Base-by-base conservation (phyloP, 2,113 vertebrate genomes). In the Cyanoderma ruficeps region DNA sequence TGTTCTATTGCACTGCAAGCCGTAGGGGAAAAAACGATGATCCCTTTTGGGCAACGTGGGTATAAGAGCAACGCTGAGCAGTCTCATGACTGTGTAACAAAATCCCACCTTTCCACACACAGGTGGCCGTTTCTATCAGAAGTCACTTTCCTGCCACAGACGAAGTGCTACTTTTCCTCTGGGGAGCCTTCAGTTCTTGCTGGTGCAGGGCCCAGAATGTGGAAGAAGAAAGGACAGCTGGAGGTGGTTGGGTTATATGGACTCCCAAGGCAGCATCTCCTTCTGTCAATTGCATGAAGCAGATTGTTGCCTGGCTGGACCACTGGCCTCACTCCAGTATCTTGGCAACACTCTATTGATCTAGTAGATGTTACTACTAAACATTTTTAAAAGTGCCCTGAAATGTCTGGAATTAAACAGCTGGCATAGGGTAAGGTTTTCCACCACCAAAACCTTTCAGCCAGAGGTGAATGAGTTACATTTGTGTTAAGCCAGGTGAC, bases 11-110 rank as follows among this genome's bases (percentile, higher is more conserved):
- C 7, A 15, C 9, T n/a, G 37, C 68, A 7, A 6, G 31, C 12
- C 11, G 4, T 23, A 6, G 5, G 5, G 33, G 35, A 39, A 5
- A 70, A 81, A 28, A 25, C 23, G 13, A 27, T 2, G 3, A 10
- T 57, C 4, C 1, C 13, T 30, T 75, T 56, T 15, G 31, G 28
- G 47, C 30, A 46, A 2, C 3, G 30, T n/a, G 17, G 21, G 19
- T 22, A 33, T 27, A 52, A 11, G 21, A 50, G 24, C 3, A 7
- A 20, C 2, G 0, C 56, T 41, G 28, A 59, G 33, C n/a, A n/a
- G 7, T 19, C 0, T 52, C 6, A 0, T 16, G 3, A 2, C 24
- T 44, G 19, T 10, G 39, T 41, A 27, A n/a, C 1, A 3, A 27
- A 67, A 30, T 63, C 7, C 6, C 21, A 5, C 11, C 12, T 23